Evolutionary conservation across 1,140 invertebrate species (phyloP), one percentile per base, ranked within the genome.

Genomic region (Drosophila sucinea): DNA sequence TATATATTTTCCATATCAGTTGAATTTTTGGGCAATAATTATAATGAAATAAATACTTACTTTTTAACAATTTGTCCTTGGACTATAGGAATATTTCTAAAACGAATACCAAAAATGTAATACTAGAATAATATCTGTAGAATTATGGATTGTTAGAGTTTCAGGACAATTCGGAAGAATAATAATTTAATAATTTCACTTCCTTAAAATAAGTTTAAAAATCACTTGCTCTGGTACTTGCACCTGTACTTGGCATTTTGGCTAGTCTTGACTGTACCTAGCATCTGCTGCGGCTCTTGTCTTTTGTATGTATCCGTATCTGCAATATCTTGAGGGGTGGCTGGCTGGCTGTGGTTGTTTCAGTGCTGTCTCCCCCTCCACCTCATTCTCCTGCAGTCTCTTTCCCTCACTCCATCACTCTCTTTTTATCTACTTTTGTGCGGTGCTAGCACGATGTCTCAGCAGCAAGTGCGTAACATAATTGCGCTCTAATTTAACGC

Each of bases 401-500:
- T 56, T 5, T 30, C n/a, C 4, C 8, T 11, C 29, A 35, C 56
- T 30, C 23, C 64, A 68, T 73, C 64, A 60, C 33, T 65, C 71
- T 64, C 54, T 70, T 60, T 23, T 25, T 60, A 32, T 32, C 47
- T 63, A 63, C 60, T 66, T 51, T 67, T 70, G 78, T 44, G 47
- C 60, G 56, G 27, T n/a, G 17, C 30, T 41, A 61, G n/a, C 23
- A 30, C 23, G 44, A 7, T 30, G 63, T 60, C 63, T 65, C 63
- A 58, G 67, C 83, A 73, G 47, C 61, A 62, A 70, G 61, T 69
- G 51, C 54, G 71, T 35, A 64, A 68, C 57, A 70, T 89, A 87
- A 87, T 89, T 83, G 80, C 84, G 69, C 77, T 83, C 84, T 89
- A 87, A 87, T 89, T 87, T 80, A 87, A 83, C 83, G 77, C 84